phyloP scores from a whole-genome alignment of 30 jellyfish, hydroid and myxozoan genomes.

The Pseudorhiza aurosa region DNA sequence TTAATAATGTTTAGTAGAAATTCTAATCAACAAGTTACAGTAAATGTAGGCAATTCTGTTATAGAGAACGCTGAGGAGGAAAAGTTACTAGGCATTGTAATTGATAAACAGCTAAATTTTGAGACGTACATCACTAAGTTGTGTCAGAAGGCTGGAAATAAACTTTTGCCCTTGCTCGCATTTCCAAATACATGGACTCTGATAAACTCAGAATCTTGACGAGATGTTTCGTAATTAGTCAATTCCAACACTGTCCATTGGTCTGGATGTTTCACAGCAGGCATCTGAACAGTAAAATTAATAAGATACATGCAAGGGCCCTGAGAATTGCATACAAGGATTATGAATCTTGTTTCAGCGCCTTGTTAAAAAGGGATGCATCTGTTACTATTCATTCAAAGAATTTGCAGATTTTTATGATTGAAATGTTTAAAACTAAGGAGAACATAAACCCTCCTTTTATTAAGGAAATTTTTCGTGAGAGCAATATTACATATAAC shows the following conservation, averaged over 20 bases:
- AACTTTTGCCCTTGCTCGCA: constrained; percentile 56
- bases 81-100: constrained; percentile 44
- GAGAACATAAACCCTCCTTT: constrained; percentile 7
- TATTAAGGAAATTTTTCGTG: constrained; percentile 35
- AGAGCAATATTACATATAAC: not conserved
- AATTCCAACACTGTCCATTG: constrained; percentile 40
- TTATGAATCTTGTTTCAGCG: constrained; percentile 6
- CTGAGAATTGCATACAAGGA: constrained; percentile 12
- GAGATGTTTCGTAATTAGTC: constrained; percentile 40
- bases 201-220: constrained; percentile 19
- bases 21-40: constrained; percentile 9
- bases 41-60: constrained; percentile 1
- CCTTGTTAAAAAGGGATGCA: not conserved
- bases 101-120: constrained; percentile 27
- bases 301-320: constrained; percentile 15
- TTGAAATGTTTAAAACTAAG: constrained; percentile 26
- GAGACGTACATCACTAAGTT: not conserved
- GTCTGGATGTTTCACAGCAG: constrained; percentile 41
- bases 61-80: constrained; percentile 16
- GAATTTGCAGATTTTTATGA: constrained; percentile 7
- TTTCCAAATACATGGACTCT: constrained; percentile 8
- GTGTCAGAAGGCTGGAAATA: constrained; percentile 50
- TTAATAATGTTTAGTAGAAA: constrained; percentile 27
- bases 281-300: not conserved
- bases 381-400: constrained; percentile 8